These are phyloP conservation scores for Poeciliopsis retropinna DNA, from an alignment of 2,113 vertebrate species.

Conservation along the genomic window DNA sequence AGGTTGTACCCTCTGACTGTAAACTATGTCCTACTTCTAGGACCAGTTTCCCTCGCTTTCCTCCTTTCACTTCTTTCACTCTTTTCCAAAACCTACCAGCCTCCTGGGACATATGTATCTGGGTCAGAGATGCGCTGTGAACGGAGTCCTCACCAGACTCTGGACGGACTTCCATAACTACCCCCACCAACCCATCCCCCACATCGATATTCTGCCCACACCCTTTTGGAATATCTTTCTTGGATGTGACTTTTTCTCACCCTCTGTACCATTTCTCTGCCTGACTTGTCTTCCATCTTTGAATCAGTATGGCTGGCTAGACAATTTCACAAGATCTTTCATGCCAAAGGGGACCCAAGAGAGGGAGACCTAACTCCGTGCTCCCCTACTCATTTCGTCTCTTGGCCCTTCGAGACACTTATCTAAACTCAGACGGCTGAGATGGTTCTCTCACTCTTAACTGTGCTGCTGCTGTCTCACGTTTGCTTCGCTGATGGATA, in stretches of 20 bases:
- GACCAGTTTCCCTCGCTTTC: constrained; percentile 46
- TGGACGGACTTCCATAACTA: constrained; percentile 40
- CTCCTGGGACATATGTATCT: constrained; percentile 72
- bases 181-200: constrained; percentile 4
- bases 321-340: constrained; percentile 73
- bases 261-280: constrained; percentile 66
- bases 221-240: constrained; percentile 62
- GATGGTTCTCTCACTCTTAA: constrained; percentile 49
- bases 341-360: constrained; percentile 67
- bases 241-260: constrained; percentile 68
- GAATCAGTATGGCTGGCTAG: constrained; percentile 69
- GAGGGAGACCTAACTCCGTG: constrained; percentile 61
- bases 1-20: constrained; percentile 55
- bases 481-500: constrained; percentile 52
- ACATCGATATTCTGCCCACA: constrained; percentile 67
- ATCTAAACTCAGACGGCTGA: constrained; percentile 61
- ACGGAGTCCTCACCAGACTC: constrained; percentile 65
- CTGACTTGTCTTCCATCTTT: constrained; percentile 65
- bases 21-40: constrained; percentile 72
- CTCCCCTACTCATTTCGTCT: constrained; percentile 45
- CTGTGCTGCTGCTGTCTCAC: constrained; percentile 38
- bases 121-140: constrained; percentile 76
- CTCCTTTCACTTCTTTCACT: constrained; percentile 63
- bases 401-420: constrained; percentile 61
- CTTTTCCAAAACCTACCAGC: constrained; percentile 48